Conservation (phyloP, 2,113 vertebrate genomes). For the Malurus cyaneus region DNA sequence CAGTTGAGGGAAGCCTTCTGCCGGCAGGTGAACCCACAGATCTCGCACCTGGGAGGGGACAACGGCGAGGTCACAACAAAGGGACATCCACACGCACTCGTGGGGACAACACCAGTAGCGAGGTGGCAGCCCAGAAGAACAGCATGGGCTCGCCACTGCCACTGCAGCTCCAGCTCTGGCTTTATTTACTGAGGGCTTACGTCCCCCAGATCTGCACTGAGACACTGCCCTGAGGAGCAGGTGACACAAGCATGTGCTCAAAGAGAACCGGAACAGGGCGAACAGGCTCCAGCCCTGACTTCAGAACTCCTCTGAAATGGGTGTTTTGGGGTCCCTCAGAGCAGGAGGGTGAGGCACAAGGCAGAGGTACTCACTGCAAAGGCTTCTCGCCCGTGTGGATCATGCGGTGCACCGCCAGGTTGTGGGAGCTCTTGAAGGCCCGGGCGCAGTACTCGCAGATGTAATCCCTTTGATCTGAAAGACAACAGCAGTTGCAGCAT, state of each 20-base stretch:
- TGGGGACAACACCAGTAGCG: accelerated
- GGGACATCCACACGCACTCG: background rate
- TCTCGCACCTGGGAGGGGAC: slow-evolving; percentile 85
- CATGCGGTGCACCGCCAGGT: slow-evolving; percentile 97
- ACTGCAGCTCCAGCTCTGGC: background rate
- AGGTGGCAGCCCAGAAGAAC: background rate
- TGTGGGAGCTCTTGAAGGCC: slow-evolving; percentile 98
- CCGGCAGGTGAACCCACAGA: slow-evolving; percentile 97
- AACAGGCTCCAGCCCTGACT: background rate
- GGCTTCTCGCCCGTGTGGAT: slow-evolving; percentile 98
- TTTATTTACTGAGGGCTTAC: background rate
- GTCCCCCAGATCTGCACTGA: background rate
- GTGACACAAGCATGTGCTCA: accelerated
- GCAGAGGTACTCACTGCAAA: slow-evolving; percentile 85
- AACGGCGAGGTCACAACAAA: background rate
- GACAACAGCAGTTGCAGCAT: background rate
- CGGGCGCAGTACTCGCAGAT: slow-evolving; percentile 98
- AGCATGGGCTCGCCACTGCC: background rate
- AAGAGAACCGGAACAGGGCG: background rate
- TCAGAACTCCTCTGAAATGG: background rate
- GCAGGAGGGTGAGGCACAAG: background rate
- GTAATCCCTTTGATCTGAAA: slow-evolving; percentile 93
- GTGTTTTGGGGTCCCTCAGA: background rate
- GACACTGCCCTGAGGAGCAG: background rate
- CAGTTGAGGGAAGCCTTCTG: slow-evolving; percentile 99